Evolutionary conservation across 1,140 invertebrate species (phyloP).

Genomic region (Philopotamus ludificatus): DNA sequence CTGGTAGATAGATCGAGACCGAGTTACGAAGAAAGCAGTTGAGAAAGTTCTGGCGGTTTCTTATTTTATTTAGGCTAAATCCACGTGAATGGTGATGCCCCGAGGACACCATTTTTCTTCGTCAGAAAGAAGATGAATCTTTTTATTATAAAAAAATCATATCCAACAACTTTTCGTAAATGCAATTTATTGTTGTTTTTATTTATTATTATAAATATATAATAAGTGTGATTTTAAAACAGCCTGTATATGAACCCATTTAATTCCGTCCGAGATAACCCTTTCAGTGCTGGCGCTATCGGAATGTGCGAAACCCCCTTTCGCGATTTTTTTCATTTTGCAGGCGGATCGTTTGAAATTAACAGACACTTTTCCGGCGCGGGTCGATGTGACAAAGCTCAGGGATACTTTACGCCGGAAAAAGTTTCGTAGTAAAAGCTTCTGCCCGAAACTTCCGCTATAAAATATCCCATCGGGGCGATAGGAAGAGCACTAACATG

Average conservation of each 20-base stretch:
- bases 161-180: background rate
- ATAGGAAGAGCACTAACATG: constrained; percentile 15
- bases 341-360: constrained; percentile 9
- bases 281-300: background rate
- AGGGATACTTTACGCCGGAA: background rate
- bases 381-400: constrained; percentile 4
- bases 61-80: constrained; percentile 2
- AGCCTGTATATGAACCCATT: too few species aligned
- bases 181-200: background rate
- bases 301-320: background rate
- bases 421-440: constrained; percentile 14
- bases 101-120: background rate
- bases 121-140: constrained; percentile 7
- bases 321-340: background rate
- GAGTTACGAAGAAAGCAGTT: too few species aligned
- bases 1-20: too few species aligned
- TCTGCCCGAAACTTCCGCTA: constrained; percentile 4
- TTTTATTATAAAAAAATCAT: background rate
- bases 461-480: constrained; percentile 12
- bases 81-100: constrained; percentile 1
- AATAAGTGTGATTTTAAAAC: too few species aligned
- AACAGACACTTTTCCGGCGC: background rate
- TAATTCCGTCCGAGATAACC: too few species aligned
- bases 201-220: too few species aligned
- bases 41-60: background rate